Base-by-base conservation (phyloP, 2,888 invertebrate genomes). In the Troides helena region DNA sequence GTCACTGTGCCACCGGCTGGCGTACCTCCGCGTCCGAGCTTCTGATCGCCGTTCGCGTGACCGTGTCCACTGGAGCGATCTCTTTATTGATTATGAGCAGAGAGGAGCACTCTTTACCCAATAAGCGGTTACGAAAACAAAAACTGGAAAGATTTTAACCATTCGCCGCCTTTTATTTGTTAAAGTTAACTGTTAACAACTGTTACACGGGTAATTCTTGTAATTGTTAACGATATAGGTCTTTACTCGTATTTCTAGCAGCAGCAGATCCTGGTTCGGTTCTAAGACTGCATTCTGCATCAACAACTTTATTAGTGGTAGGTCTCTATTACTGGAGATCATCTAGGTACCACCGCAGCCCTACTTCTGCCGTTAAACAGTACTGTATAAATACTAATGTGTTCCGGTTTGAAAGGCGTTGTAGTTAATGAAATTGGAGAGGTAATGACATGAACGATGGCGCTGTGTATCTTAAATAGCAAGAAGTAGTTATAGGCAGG, bases 51-150 rank as follows among this genome's bases (percentile, higher is more conserved):
- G 76, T 76, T 77, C 76, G 75, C 91, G 92, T 92, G 92, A 92
- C 92, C 92, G 92, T 92, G 86, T 87, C 91, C 80, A 78, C 76
- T 75, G 79, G 77, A 83, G 78, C 84, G 85, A 87, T 85, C 88
- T 82, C 87, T 89, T 90, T 90, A 92, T 92, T 92, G 92, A 92
- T 92, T 92, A 92, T 88, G 81, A 81, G 80, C 86, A 86, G 83
- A 82, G 78, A 76, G 78, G 75, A 78, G 72, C 72, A 75, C 73
- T 74, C 70, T 70, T 70, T 67, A 65, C 70, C 67, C 70, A 70
- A 70, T 70, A 67, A 70, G 67, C 61, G 70, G 61, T 65, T 64
- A 70, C 64, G 60, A 62, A 65, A 70, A 70, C 60, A 70, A 70
- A 70, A 70, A 67, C 67, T 50, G 17, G 17, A 50, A 10, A 23